Percentiles rank a stretch among this genome's conserved stretches.
These are phyloP conservation scores for Archivesica marissinica DNA, from an alignment of 1,140 invertebrate species.

Conservation along the genomic window DNA sequence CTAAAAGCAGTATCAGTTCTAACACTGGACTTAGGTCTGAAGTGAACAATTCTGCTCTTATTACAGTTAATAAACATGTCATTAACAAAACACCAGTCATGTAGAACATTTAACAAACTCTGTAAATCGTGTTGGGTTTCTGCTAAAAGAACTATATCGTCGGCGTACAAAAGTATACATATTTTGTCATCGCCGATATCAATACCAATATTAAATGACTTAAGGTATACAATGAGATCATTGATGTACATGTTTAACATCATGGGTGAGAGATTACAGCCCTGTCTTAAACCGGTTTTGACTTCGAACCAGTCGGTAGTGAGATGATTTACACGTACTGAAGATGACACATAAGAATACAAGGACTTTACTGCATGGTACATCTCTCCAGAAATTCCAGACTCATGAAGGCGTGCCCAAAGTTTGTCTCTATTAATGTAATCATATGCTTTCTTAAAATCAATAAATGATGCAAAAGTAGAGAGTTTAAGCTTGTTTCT, in stretches of 20 bases:
- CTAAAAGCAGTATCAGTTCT: background rate
- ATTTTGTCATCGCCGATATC: background rate
- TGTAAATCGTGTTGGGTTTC: constrained; percentile 16
- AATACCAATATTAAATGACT: constrained; percentile 12
- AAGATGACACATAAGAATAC: no score
- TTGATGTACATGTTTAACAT: constrained; percentile 36
- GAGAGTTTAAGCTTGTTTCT: constrained; percentile 40
- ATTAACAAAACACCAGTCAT: constrained; percentile 27
- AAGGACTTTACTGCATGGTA: no score
- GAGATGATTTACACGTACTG: no score
- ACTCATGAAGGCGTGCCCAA: no score
- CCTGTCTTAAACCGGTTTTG: constrained; percentile 11
- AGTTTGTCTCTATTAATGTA: no score
- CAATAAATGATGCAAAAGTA: constrained; percentile 61
- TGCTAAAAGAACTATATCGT: constrained; percentile 31
- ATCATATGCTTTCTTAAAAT: constrained; percentile 67
- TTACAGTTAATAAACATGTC: constrained; percentile 21
- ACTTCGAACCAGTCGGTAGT: constrained; percentile 24
- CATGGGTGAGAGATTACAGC: constrained; percentile 16
- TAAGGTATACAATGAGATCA: constrained; percentile 9
- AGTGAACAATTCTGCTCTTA: constrained; percentile 46
- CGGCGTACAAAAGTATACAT: constrained; percentile 7
- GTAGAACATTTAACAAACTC: constrained; percentile 8
- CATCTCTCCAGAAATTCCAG: no score
- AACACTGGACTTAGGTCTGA: background rate